Base-by-base conservation (phyloP, 2,888 invertebrate genomes). In the Apantesis nais region DNA sequence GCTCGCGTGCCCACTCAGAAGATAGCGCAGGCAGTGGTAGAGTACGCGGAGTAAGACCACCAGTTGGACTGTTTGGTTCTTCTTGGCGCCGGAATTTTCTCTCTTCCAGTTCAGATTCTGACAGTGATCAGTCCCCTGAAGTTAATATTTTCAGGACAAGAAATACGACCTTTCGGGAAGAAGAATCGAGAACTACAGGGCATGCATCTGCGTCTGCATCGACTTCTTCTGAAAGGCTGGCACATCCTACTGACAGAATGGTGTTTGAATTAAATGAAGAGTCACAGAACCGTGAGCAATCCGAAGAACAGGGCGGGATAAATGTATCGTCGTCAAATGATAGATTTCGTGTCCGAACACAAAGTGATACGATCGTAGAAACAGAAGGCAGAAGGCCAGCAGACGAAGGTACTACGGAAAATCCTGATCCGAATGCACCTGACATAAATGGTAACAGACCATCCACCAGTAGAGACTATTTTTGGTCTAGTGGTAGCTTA, bases 81-180 rank as follows among this genome's bases (percentile, higher is more conserved):
- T 83, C 79, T 25, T 82, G 89, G 72, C 86, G 86, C 34, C 87
- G 88, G 14, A 89, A 89, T 58, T 79, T 92, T 12, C 80, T 92
- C 29, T 89, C 91, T 9, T 91, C 93, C 29, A 92, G 89, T 75
- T 93, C 94, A 19, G 94, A 94, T 74, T 93, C 93, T 0, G 94
- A 95, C 69, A 92, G 90, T 75, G 95, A 94, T 72, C 90, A 89
- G 39, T 90, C 93, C 3, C 86, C 91, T 0, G 93, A 94, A 85
- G 91, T 93, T 1, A 93, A 93, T 78, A 92, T 94, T 74, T 90
- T 93, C 70, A 84, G 94, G 71, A 92, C 94, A 5, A 89, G 91
- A 71, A 93, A 93, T 75, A 84, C 91, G 0, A 90, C 93, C 5
- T 92, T 90, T 77, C 87, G 87, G 62, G 93, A 91, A 79, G 86